Evolutionary conservation across 2,797 vertebrate species (phyloP).

Genomic region (Lepus townsendii): DNA sequence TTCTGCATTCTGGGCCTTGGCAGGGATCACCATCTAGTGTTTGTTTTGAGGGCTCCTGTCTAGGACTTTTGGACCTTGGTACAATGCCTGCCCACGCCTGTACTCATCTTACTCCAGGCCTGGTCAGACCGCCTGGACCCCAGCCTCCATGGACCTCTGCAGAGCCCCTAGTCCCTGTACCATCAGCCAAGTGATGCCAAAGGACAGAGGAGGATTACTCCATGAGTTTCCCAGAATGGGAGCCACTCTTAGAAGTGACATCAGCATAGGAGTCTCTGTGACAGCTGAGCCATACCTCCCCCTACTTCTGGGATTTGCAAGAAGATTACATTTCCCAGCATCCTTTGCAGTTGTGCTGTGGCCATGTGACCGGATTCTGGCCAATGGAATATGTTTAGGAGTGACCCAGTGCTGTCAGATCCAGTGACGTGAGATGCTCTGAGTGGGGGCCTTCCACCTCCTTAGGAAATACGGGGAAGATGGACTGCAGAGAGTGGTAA

Average conservation of each 20-base stretch:
- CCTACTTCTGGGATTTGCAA: background rate
- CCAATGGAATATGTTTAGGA: background rate
- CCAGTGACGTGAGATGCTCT: background rate
- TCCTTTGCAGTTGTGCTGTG: background rate
- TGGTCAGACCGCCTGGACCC: background rate
- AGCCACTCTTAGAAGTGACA: background rate
- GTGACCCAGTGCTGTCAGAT: background rate
- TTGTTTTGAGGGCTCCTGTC: background rate
- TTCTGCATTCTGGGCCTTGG: background rate
- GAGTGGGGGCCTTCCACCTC: background rate
- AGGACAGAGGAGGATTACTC: background rate
- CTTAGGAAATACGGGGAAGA: background rate
- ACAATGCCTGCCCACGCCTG: background rate
- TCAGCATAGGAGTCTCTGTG: background rate
- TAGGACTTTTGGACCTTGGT: background rate
- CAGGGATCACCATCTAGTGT: background rate
- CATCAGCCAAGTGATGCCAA: background rate
- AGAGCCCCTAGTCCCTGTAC: background rate
- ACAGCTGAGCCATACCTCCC: background rate
- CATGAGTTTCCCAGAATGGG: background rate
- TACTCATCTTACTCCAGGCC: background rate
- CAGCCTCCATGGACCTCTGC: no score
- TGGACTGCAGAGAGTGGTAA: background rate
- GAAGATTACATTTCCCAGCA: background rate
- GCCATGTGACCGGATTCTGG: conserved; percentile 16